A percentile compares a stretch with the other conserved stretches of the same genome.
These are phyloP conservation scores for Corapipo altera DNA, from an alignment of 2,113 vertebrate species.

Conservation along the genomic window DNA sequence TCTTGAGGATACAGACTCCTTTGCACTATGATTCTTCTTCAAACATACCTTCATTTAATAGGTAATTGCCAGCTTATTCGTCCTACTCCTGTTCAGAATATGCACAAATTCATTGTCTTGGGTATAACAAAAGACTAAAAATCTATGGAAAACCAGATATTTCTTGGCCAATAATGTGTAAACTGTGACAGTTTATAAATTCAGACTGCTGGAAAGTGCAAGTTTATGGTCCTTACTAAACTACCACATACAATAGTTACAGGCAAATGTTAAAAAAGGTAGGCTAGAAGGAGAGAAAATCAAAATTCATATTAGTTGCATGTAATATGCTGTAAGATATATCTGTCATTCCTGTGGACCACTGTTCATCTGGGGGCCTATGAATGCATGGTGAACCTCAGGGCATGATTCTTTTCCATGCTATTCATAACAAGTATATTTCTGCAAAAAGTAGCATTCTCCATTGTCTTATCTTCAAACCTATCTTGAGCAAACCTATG, in stretches of 20 bases:
- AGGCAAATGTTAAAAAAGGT: background rate
- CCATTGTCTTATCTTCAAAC: background rate
- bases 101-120: background rate
- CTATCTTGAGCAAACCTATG: background rate
- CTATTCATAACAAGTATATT: background rate
- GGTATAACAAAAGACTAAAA: background rate
- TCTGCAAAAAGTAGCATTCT: background rate
- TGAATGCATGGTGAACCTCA: background rate
- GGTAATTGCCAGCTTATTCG: background rate
- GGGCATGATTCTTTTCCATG: background rate
- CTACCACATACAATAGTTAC: background rate
- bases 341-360: background rate
- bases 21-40: background rate
- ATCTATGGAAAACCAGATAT: background rate
- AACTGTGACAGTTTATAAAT: background rate
- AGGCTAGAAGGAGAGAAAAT: background rate
- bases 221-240: constrained; percentile 39
- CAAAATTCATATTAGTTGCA: background rate
- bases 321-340: background rate
- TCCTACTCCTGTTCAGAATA: background rate
- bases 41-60: background rate
- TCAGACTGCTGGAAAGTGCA: background rate
- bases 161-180: constrained; percentile 1
- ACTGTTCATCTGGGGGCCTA: fast-evolving
- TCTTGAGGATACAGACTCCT: background rate